Evolutionary conservation across 2,888 invertebrate genomes (phyloP).

Genomic region (Autographa pulchrina): DNA sequence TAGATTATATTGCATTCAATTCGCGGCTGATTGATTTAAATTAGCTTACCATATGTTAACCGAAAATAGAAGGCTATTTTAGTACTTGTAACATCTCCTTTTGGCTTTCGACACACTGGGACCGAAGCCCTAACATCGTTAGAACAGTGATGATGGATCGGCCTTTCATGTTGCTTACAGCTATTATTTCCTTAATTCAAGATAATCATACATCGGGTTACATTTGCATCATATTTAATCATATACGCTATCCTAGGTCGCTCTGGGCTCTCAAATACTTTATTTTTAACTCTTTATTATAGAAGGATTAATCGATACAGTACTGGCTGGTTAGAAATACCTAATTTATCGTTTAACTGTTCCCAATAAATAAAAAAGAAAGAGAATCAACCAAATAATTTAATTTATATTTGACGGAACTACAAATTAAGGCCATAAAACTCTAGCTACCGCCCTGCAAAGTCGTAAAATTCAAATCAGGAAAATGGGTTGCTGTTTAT

Average conservation of each 20-base stretch:
- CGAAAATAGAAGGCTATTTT: slow-evolving; percentile 51
- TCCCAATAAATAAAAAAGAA: neutral
- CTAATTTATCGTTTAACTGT: no score
- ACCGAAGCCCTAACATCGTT: slow-evolving; percentile 19
- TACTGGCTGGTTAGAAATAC: no score
- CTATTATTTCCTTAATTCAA: slow-evolving; percentile 7
- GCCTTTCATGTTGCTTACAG: slow-evolving; percentile 3
- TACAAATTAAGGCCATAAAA: slow-evolving; percentile 6
- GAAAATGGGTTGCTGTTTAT: slow-evolving; percentile 24
- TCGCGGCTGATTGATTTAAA: slow-evolving; percentile 43
- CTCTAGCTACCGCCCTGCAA: neutral
- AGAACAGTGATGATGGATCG: slow-evolving; percentile 25
- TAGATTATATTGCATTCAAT: slow-evolving; percentile 44
- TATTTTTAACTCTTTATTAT: neutral
- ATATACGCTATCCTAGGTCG: neutral
- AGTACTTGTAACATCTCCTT: slow-evolving; percentile 9
- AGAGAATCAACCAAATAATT: neutral
- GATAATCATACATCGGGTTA: neutral
- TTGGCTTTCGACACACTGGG: slow-evolving; percentile 6
- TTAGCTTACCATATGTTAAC: slow-evolving; percentile 40
- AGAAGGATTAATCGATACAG: no score
- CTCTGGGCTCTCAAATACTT: neutral
- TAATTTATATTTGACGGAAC: neutral
- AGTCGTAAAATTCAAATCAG: slow-evolving; percentile 12
- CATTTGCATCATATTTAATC: neutral